Percentiles rank a stretch among this genome's conserved stretches.
Evolutionary conservation across 2,113 vertebrate species (phyloP).

Genomic region (Phocoena phocoena): DNA sequence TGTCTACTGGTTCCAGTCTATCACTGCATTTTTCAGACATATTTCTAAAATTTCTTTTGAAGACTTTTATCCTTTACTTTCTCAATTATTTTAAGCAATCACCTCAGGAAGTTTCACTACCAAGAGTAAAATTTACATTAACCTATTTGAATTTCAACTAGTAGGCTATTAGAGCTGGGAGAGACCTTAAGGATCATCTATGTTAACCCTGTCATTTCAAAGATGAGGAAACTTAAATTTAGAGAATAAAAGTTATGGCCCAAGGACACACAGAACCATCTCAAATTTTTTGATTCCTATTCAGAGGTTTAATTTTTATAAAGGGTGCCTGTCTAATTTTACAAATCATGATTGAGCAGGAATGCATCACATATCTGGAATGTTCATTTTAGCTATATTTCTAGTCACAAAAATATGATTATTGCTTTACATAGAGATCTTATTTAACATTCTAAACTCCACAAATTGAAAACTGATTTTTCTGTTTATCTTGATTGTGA

Average conservation of each 20-base stretch:
- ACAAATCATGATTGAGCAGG: neutral
- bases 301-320: constrained; percentile 14
- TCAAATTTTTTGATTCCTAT: neutral
- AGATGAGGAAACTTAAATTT: constrained; percentile 49
- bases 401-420: constrained; percentile 23
- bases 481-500: constrained; percentile 42
- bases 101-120: constrained; percentile 37
- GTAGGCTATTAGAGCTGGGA: neutral
- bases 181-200: neutral
- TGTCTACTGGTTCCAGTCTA: neutral
- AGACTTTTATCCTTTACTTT: neutral
- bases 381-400: constrained; percentile 22
- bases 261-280: neutral
- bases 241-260: neutral
- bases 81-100: constrained; percentile 25
- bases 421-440: neutral
- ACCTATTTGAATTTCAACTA: constrained; percentile 48
- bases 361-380: constrained; percentile 9
- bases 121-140: constrained; percentile 37
- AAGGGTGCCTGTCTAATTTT: constrained; percentile 12
- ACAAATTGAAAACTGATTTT: constrained; percentile 49
- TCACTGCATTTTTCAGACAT: neutral
- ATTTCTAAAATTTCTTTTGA: neutral
- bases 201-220: constrained; percentile 25
- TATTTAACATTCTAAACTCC: constrained; percentile 43